These are phyloP conservation scores for Callyntrura sp. DNA, from an alignment of 2,888 invertebrate species.

Conservation along the genomic window DNA sequence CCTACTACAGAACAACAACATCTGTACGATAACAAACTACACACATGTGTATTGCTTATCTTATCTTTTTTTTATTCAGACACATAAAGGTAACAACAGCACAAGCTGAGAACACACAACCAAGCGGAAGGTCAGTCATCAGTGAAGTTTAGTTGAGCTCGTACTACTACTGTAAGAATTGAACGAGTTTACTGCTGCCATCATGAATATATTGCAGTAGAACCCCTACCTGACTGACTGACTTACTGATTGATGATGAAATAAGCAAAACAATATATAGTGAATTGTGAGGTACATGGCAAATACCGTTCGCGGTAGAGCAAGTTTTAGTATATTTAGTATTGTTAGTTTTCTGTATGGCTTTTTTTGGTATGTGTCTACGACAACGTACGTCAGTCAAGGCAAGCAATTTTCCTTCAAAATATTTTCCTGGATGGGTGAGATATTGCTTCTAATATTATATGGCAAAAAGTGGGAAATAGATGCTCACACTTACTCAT, in stretches of 20 bases:
- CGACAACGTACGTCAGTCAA: no score
- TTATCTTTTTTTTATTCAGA: slow-evolving; percentile 34
- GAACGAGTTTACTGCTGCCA: not conserved
- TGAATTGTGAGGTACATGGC: not conserved
- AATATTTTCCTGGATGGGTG: not conserved
- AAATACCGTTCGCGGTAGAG: not conserved
- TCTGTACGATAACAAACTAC: not conserved
- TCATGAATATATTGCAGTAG: not conserved
- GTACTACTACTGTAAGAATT: not conserved
- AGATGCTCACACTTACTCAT: no score
- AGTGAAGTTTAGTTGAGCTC: slow-evolving; percentile 48
- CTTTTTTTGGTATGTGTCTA: no score
- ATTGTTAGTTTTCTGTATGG: not conserved
- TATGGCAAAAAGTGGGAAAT: no score
- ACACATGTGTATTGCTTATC: slow-evolving; percentile 5
- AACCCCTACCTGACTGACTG: slow-evolving; percentile 5
- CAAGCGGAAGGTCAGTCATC: slow-evolving; percentile 75
- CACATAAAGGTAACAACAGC: slow-evolving; percentile 15
- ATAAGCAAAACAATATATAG: slow-evolving; percentile 16
- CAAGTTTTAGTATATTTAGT: not conserved
- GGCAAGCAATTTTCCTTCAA: not conserved
- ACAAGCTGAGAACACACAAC: not conserved
- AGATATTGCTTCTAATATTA: not conserved
- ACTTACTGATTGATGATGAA: slow-evolving; percentile 33
- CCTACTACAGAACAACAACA: not conserved